Evolutionary conservation across 1,140 invertebrate genomes (phyloP), one percentile per base, ranked within the genome.

Genomic region (Campoletis sonorensis): DNA sequence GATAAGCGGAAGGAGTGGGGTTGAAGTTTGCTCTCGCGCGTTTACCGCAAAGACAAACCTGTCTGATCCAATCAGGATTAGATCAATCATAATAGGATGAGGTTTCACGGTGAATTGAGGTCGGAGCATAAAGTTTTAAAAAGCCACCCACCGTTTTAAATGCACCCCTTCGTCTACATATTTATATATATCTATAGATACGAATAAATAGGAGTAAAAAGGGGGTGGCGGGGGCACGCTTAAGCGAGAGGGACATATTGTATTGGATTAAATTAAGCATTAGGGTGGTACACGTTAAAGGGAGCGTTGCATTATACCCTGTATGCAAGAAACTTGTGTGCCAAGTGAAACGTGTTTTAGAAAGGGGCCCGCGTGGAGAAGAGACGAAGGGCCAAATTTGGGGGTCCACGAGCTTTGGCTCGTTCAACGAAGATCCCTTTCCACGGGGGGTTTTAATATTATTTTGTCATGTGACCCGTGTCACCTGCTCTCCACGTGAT

Each of bases 241-340:
- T 79, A 79, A 79, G 70, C 76, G 81, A 84, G 85, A 85, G 87
- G 85, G 84, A 88, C 90, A 91, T 91, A 91, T 91, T 91, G 87
- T 90, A 91, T 91, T 91, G 89, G 89, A 91, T 92, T 92, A 91
- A 92, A 91, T 91, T 91, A 90, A 90, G 86, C 88, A 84, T 79
- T 81, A 85, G 86, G 85, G 81, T 79, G 76, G 79, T 76, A 77
- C 37, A 76, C 51, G 45, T 23, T 54, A 77, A 61, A 75, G 79
- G 80, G 79, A 51, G 80, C 87, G 83, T 84, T 81, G 84, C 84
- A 89, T 89, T 88, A 88, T 77, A 61, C 73, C 67, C 76, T 78
- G 21, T 88, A 86, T 86, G 87, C 85, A 84, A 83, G 83, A 84
- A 90, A 91, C 90, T 91, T 88, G 87, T 90, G 87, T 90, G 86